phyloP scores from a whole-genome alignment of 2,113 vertebrate genomes.

The Cariama cristata region DNA sequence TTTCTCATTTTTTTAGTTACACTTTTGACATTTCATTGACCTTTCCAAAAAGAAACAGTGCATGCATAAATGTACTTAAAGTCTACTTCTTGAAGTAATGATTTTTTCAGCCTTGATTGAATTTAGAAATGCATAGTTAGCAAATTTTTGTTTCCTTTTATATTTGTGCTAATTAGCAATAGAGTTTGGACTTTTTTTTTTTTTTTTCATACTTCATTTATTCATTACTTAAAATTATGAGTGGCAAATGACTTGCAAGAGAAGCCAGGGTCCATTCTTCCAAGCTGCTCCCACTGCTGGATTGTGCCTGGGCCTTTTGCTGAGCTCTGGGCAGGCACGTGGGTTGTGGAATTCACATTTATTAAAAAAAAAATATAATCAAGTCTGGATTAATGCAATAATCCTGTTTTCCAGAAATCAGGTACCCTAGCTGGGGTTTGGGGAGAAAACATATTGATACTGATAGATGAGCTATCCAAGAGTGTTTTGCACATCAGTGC shows the following conservation, averaged over 20 bases:
- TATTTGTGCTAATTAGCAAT: neutral
- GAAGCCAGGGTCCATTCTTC: neutral
- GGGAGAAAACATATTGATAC: neutral
- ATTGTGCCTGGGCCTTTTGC: neutral
- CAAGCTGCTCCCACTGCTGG: neutral
- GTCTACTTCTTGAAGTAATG: neutral
- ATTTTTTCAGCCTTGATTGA: neutral
- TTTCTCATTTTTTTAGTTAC: slow-evolving; percentile 4
- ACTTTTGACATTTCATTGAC: slow-evolving; percentile 18
- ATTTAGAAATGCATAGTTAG: neutral
- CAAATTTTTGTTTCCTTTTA: neutral
- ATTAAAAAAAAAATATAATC: neutral
- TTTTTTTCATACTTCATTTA: neutral
- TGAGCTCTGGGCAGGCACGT: neutral
- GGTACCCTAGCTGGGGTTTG: neutral
- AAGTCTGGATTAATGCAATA: neutral
- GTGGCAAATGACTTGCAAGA: neutral
- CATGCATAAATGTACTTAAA: neutral
- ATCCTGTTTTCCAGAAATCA: neutral
- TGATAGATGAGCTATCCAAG: neutral
- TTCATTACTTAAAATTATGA: neutral
- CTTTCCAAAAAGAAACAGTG: neutral
- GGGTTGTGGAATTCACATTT: neutral
- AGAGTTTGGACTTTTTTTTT: neutral
- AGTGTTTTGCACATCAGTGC: neutral